A percentile compares a stretch with the other conserved stretches of the same genome.
These are phyloP conservation scores for Shargacucullia verbasci DNA, from an alignment of 2,888 invertebrate genomes.

Conservation along the genomic window DNA sequence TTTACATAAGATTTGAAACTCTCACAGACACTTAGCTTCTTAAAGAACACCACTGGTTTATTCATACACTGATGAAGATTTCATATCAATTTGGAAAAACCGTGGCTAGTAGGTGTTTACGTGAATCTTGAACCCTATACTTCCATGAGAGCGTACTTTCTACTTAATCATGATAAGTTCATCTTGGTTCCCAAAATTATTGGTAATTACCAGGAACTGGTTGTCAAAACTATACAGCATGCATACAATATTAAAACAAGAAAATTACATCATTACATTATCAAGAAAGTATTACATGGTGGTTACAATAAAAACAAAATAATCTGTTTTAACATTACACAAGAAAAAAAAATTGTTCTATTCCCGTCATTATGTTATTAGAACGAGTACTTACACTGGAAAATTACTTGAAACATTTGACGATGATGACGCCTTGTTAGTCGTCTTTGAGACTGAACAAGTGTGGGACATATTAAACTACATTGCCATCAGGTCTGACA, in stretches of 20 bases:
- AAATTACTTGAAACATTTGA: constrained; percentile 53
- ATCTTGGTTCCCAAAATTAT: constrained; percentile 39
- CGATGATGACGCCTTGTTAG: constrained; percentile 32
- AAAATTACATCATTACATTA: constrained; percentile 48
- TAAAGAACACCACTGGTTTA: background rate
- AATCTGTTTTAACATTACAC: constrained; percentile 43
- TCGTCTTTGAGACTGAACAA: background rate
- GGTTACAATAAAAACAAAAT: constrained; percentile 46
- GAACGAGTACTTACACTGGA: constrained; percentile 44
- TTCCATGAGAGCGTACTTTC: constrained; percentile 41
- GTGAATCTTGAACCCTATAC: constrained; percentile 41
- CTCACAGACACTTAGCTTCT: too few relatives aligned
- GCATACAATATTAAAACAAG: constrained; percentile 25
- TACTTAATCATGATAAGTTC: constrained; percentile 53
- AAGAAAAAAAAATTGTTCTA: constrained; percentile 38
- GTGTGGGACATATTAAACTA: too few relatives aligned
- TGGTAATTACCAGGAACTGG: constrained; percentile 45
- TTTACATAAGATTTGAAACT: too few relatives aligned
- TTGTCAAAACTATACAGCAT: constrained; percentile 40
- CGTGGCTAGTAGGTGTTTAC: too few relatives aligned
- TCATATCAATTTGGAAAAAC: constrained; percentile 43
- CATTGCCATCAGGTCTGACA: too few relatives aligned
- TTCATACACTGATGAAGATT: constrained; percentile 37
- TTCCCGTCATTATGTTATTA: constrained; percentile 57
- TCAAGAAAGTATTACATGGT: constrained; percentile 46